phyloP scores from a whole-genome alignment of 1,140 invertebrate genomes.

The Theocolax elegans region DNA sequence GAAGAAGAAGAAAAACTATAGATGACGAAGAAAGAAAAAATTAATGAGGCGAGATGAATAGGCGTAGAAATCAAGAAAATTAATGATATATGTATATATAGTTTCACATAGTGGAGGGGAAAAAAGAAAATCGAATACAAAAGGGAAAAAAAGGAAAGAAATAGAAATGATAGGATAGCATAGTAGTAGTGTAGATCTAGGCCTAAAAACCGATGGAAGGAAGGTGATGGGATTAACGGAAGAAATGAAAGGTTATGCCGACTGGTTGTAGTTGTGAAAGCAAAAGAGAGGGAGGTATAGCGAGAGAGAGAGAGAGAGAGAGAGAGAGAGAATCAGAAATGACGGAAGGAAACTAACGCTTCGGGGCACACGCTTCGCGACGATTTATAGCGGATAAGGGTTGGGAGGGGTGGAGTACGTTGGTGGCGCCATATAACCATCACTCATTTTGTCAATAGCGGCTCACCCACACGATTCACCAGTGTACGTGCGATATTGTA shows the following conservation, averaged over 20 bases:
- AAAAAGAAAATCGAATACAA: background rate
- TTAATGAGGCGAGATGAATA: constrained; percentile 15
- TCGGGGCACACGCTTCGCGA: constrained; percentile 38
- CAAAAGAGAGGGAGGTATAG: background rate
- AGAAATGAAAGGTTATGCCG: background rate
- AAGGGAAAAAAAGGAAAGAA: constrained; percentile 8
- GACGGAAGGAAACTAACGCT: constrained; percentile 41
- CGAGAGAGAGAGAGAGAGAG: background rate
- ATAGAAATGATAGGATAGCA: background rate
- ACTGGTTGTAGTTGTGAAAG: too few species aligned
- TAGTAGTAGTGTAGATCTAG: too few species aligned
- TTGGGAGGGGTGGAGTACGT: constrained; percentile 43
- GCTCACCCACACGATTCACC: constrained; percentile 53
- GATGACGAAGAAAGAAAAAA: constrained; percentile 8
- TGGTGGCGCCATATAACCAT: constrained; percentile 60
- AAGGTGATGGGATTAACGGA: constrained; percentile 28
- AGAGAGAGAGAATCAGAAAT: constrained; percentile 25
- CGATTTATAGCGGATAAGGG: constrained; percentile 56
- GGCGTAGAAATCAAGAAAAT: constrained; percentile 30
- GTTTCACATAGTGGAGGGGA: background rate
- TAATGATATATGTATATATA: constrained; percentile 25
- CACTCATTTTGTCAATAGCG: constrained; percentile 62
- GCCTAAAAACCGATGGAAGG: constrained; percentile 23
- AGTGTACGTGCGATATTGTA: constrained; percentile 14
- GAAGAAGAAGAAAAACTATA: background rate